Base-by-base conservation (phyloP, 2,888 invertebrate species). In the Eupithecia vulgata region DNA sequence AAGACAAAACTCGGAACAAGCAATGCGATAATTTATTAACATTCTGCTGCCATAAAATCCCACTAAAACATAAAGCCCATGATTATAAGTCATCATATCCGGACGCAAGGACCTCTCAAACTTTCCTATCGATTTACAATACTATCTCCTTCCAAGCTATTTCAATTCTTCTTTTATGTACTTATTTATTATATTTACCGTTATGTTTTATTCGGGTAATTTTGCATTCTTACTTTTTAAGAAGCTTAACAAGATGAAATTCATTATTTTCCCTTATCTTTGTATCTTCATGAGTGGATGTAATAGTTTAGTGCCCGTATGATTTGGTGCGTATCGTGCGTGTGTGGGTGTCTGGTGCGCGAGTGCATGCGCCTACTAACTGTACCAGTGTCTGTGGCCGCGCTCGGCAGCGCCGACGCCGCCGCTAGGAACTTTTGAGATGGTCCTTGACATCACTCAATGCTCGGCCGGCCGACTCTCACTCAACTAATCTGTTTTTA, bases 391-490 rank as follows among this genome's bases (percentile, higher is more conserved):
- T 70, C 78, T 78, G 79, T 79, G 78, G 78, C 80, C 78, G 69
- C 72, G 70, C 52, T 52, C 52, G 52, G 52, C 52, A 21, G 52
- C 42, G 61, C 95, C 34, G 34, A n/a, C 45, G 45, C 13, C 45
- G 67, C 95, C 40, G 37, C 35, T 96, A 96, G 97, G 97, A 97
- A 97, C 97, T 97, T 97, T 97, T 97, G 97, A 97, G 97, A 97
- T 97, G 97, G 97, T 97, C 97, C 97, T 97, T 97, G 96, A 89
- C 91, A 86, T 90, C 57, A 57, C 57, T 57, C 57, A 57, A 91
- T 92, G 92, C 94, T 90, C 93, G 91, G 88, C 91, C 91, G 90
- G 90, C 89, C 89, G 71, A 72, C 75, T 48, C 69, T 42, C 62
- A 40, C 74, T 59, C 61, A 40, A 95, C 95, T 96, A 96, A 96